phyloP scores from a whole-genome alignment of 2,113 vertebrate genomes.

The Coracopsis vasa region DNA sequence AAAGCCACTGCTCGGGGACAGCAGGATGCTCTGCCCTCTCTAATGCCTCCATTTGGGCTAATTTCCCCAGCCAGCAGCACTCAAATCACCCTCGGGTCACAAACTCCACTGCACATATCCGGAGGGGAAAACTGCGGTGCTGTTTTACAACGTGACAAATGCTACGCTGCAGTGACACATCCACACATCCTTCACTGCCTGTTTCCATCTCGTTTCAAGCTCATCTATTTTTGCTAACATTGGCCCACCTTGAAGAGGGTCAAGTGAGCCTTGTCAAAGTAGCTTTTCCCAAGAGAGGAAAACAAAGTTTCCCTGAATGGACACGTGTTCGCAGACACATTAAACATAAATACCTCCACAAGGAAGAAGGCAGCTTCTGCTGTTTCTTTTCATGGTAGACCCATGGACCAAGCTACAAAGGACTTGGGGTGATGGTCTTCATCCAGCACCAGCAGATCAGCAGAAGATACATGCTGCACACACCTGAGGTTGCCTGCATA shows the following conservation, averaged over 20 bases:
- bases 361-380: neutral
- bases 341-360: neutral
- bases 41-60: neutral
- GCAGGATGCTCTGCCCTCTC: neutral
- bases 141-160: neutral
- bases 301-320: neutral
- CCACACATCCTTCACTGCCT: neutral
- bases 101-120: neutral
- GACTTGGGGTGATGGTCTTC: neutral
- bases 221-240: neutral
- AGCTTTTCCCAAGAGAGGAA: neutral
- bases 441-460: neutral
- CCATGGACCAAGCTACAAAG: neutral
- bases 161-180: neutral
- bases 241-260: neutral
- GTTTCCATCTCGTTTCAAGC: neutral
- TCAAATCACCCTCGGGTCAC: neutral
- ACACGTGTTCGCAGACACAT: neutral
- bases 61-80: neutral
- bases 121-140: neutral
- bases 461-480: neutral
- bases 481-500: neutral
- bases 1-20: accelerated
- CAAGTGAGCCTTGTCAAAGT: neutral
- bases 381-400: neutral